These are phyloP conservation scores for Geotrupes spiniger DNA, from an alignment of 2,888 invertebrate species.

Conservation along the genomic window DNA sequence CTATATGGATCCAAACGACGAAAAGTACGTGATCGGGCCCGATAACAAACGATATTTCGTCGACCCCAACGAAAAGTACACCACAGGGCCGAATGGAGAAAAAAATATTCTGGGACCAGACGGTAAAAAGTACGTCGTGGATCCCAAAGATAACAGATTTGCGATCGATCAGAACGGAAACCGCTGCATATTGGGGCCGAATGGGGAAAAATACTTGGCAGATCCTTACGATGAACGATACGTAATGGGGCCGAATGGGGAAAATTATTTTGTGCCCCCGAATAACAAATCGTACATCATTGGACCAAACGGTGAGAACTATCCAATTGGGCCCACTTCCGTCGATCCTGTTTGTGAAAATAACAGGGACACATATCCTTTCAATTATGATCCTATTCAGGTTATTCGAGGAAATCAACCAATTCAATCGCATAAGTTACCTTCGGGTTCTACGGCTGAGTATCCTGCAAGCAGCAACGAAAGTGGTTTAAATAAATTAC, in stretches of 20 bases:
- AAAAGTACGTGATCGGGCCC: conserved; percentile 16
- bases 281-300: conserved; percentile 15
- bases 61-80: conserved; percentile 18
- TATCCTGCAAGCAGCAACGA: conserved; percentile 10
- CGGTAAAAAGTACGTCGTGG: conserved; percentile 14
- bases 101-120: conserved; percentile 13
- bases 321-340: conserved; percentile 9
- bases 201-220: conserved; percentile 13
- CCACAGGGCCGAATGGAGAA: conserved; percentile 11
- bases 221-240: conserved; percentile 15
- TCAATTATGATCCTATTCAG: conserved; percentile 14
- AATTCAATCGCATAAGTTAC: background rate
- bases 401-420: background rate
- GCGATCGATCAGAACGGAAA: conserved; percentile 12
- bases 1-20: conserved; percentile 14
- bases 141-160: conserved; percentile 16
- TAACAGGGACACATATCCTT: conserved; percentile 2
- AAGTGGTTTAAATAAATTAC: conserved; percentile 8
- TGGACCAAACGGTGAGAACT: conserved; percentile 11
- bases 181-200: conserved; percentile 14
- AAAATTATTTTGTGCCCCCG: conserved; percentile 14
- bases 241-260: conserved; percentile 12
- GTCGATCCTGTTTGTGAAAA: background rate
- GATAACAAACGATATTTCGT: conserved; percentile 13
- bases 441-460: conserved; percentile 1